These are phyloP conservation scores for Phataginus tetradactyla DNA, from an alignment of 2,797 vertebrate genomes.

Conservation along the genomic window DNA sequence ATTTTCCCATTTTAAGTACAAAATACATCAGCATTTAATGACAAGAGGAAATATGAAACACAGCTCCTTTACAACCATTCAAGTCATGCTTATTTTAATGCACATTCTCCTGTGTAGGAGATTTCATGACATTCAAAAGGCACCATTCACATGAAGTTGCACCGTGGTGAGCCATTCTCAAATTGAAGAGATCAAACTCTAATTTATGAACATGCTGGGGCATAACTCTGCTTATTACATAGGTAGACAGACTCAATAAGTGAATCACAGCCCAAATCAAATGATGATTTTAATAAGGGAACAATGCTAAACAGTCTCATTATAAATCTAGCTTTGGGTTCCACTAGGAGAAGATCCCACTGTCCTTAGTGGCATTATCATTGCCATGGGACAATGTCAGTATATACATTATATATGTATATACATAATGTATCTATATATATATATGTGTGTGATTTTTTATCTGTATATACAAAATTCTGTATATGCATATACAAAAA, in stretches of 20 bases:
- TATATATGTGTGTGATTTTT: neutral
- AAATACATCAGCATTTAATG: conserved; percentile 36
- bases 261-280: neutral
- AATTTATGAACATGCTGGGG: neutral
- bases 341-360: neutral
- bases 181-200: neutral
- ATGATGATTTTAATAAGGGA: neutral
- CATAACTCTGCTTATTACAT: neutral
- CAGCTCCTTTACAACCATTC: neutral
- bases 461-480: too few species aligned
- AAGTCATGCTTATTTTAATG: neutral
- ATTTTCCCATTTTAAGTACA: conserved; percentile 11
- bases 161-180: neutral
- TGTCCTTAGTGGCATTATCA: neutral
- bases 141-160: neutral
- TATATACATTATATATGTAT: neutral
- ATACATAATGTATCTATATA: neutral
- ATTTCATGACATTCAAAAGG: neutral
- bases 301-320: neutral
- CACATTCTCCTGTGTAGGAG: neutral
- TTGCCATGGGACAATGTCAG: neutral
- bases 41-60: neutral
- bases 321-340: neutral
- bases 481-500: too few species aligned
- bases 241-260: neutral